Evolutionary conservation across 2,888 invertebrate species (phyloP).

Genomic region (Diogma glabrata): DNA sequence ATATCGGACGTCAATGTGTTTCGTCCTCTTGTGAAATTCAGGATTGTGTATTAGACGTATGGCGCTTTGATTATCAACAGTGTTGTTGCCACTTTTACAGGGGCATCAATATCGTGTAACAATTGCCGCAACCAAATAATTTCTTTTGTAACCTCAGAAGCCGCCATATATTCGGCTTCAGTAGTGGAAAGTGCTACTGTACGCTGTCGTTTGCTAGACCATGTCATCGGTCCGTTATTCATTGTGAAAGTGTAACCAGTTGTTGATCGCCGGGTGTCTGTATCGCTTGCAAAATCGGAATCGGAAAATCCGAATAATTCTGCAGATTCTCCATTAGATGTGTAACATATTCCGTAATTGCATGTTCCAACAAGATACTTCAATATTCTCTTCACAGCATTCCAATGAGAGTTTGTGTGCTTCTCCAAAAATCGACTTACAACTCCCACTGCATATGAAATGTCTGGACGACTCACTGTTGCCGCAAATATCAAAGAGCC

Average conservation of each 20-base stretch:
- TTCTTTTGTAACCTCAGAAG: background rate
- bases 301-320: background rate
- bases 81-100: too few species aligned
- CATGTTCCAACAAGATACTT: background rate
- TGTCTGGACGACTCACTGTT: slow-evolving; percentile 20
- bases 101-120: background rate
- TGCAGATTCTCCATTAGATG: background rate
- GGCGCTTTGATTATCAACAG: too few species aligned
- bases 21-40: too few species aligned
- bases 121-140: background rate
- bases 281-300: background rate
- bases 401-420: background rate
- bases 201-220: background rate
- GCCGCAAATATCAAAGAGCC: slow-evolving; percentile 20
- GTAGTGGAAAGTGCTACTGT: background rate
- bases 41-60: too few species aligned
- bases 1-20: too few species aligned
- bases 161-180: background rate
- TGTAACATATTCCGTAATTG: background rate
- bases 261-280: background rate
- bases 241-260: background rate
- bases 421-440: slow-evolving; percentile 18
- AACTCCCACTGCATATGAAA: slow-evolving; percentile 19
- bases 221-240: background rate
- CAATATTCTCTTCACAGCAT: slow-evolving; percentile 1